phyloP scores from a whole-genome alignment of 2,888 invertebrate species.

The Ceriagrion tenellum region DNA sequence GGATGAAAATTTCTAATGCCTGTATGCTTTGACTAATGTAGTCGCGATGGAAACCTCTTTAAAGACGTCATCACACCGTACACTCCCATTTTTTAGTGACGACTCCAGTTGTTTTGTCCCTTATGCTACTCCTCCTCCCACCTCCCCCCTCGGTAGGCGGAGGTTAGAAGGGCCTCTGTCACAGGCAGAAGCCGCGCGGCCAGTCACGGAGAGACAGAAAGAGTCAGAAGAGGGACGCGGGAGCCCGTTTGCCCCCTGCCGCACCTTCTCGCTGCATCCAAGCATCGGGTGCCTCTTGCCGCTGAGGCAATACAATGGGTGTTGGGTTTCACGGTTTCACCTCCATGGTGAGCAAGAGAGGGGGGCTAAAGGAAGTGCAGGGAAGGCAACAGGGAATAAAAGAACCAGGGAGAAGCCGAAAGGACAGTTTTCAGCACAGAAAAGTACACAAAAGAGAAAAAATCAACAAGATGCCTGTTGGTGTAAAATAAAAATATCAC shows the following conservation, averaged over 20 bases:
- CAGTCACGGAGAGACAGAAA: conserved; percentile 34
- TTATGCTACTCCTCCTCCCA: neutral
- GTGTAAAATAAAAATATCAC: neutral
- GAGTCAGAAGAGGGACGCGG: neutral
- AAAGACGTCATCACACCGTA: neutral
- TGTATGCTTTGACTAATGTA: no score
- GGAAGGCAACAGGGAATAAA: neutral
- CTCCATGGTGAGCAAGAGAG: conserved; percentile 34
- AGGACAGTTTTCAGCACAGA: neutral
- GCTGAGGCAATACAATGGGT: conserved; percentile 21
- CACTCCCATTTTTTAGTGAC: neutral
- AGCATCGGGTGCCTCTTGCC: conserved; percentile 31
- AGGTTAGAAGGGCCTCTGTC: conserved; percentile 29
- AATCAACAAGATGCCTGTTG: neutral
- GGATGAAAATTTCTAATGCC: no score
- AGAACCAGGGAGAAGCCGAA: neutral
- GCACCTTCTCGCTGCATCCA: neutral
- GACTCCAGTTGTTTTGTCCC: neutral
- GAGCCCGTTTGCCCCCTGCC: neutral
- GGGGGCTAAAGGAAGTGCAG: neutral
- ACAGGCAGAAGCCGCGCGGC: conserved; percentile 54
- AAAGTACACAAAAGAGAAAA: neutral
- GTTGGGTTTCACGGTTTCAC: conserved; percentile 54
- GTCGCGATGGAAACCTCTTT: no score
- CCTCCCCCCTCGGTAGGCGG: neutral